Conservation (phyloP, 1,140 invertebrate genomes). For the Trichonephila clavipes region DNA sequence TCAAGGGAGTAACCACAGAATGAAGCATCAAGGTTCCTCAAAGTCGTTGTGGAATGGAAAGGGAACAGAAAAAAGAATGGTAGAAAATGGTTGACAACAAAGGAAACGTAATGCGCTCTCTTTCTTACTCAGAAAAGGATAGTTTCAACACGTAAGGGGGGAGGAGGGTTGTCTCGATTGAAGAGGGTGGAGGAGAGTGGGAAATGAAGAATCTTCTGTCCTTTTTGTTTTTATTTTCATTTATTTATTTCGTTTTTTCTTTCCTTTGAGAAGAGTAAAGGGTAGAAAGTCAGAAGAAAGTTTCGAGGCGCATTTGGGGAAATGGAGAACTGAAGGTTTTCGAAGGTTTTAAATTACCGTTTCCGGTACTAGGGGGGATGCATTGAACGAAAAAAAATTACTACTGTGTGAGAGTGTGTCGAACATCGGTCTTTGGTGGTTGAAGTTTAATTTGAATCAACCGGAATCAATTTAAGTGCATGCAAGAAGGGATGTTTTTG, state of each 20-base stretch:
- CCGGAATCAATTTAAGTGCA: not conserved
- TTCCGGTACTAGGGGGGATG: not conserved
- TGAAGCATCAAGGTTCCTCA: conserved; percentile 66
- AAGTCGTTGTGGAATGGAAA: conserved; percentile 36
- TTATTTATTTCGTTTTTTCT: not conserved
- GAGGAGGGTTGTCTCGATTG: not conserved
- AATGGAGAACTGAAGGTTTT: not conserved
- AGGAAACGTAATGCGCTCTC: conserved; percentile 54
- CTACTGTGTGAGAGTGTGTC: not conserved
- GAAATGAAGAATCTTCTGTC: not conserved
- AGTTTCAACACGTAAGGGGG: conserved; percentile 42
- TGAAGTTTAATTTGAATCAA: not conserved
- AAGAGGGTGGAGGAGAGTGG: not conserved
- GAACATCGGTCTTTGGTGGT: not conserved
- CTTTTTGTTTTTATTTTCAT: conserved; percentile 1
- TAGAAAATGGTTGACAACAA: conserved; percentile 65
- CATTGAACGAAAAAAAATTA: not conserved
- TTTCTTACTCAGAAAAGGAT: not conserved
- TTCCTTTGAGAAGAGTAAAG: not conserved
- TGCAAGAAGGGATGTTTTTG: not conserved
- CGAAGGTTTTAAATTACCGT: conserved; percentile 6
- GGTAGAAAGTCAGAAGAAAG: not conserved
- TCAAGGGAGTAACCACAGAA: conserved; percentile 70
- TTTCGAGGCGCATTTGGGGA: conserved; percentile 1
- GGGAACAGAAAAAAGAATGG: conserved; percentile 49